Conservation (phyloP, 2,113 vertebrate genomes). For the Macquaria ambigua region DNA sequence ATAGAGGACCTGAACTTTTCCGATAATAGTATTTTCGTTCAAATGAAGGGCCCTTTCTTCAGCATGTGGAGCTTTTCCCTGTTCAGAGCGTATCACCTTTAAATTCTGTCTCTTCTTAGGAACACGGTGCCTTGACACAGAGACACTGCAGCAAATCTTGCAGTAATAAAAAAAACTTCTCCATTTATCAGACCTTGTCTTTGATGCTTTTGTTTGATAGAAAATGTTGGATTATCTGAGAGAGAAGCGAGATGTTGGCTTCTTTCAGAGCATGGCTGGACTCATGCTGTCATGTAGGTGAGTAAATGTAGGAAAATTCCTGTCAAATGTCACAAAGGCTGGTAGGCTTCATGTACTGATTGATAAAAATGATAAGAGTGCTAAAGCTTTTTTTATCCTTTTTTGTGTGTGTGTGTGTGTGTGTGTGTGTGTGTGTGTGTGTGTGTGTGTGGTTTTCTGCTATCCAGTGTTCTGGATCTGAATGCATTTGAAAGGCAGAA, state of each 20-base stretch:
- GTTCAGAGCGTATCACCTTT: background rate
- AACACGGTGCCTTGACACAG: background rate
- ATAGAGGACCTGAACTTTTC: background rate
- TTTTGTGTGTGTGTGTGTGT: constrained; percentile 16
- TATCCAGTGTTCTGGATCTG: constrained; percentile 92
- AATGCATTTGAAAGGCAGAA: constrained; percentile 98
- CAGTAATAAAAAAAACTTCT: background rate
- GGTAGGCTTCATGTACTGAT: background rate
- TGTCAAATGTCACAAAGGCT: constrained; percentile 24
- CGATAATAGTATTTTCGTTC: background rate
- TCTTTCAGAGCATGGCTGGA: constrained; percentile 94
- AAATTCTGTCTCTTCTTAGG: background rate
- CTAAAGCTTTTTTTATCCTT: constrained; percentile 24
- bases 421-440: constrained; percentile 17
- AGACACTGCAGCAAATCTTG: background rate
- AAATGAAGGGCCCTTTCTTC: background rate
- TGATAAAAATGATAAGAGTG: constrained; percentile 2
- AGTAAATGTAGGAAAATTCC: constrained; percentile 36
- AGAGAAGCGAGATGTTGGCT: constrained; percentile 93
- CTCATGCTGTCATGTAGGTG: constrained; percentile 96
- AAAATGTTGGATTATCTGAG: constrained; percentile 97
- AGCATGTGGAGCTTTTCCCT: background rate
- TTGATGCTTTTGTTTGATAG: constrained; percentile 81
- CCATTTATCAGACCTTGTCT: constrained; percentile 24
- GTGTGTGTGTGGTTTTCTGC: constrained; percentile 9